A percentile compares a stretch with the other conserved stretches of the same genome.
Evolutionary conservation across 2,888 invertebrate species (phyloP).

Genomic region (Sarcophaga variegata): DNA sequence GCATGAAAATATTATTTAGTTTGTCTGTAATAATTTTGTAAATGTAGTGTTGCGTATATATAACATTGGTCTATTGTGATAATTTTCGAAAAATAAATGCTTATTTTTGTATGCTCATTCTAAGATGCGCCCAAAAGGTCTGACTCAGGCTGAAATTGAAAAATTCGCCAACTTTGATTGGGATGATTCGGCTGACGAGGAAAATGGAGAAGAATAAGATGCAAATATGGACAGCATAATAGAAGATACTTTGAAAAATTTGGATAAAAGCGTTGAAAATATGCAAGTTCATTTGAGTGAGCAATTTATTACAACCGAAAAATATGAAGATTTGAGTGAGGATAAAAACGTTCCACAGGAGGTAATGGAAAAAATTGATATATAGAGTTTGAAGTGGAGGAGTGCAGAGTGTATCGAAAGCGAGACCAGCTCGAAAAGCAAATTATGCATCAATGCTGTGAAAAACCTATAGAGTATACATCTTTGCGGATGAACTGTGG

Average conservation of each 20-base stretch:
- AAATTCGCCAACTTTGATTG: too few species aligned
- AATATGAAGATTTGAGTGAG: constrained; percentile 55
- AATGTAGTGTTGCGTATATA: too few species aligned
- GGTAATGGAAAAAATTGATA: constrained; percentile 67
- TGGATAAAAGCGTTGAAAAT: constrained; percentile 53
- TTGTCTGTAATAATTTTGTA: neutral
- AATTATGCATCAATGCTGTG: constrained; percentile 53
- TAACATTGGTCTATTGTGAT: too few species aligned
- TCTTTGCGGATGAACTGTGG: constrained; percentile 44
- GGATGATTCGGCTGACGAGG: constrained; percentile 25
- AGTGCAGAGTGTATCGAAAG: constrained; percentile 64
- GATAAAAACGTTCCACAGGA: constrained; percentile 63
- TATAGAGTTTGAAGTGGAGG: constrained; percentile 67
- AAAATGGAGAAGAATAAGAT: constrained; percentile 61
- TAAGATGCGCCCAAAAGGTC: too few species aligned
- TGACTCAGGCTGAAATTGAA: too few species aligned
- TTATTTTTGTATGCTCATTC: too few species aligned
- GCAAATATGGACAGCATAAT: too few species aligned
- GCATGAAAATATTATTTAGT: too few species aligned
- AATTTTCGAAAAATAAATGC: too few species aligned
- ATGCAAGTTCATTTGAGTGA: constrained; percentile 63
- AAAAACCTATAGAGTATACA: constrained; percentile 55
- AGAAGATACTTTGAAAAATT: constrained; percentile 62
- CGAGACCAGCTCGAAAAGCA: constrained; percentile 60
- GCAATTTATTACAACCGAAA: constrained; percentile 50